Conservation (phyloP, 2,797 vertebrate genomes). For the Pristis pectinata region DNA sequence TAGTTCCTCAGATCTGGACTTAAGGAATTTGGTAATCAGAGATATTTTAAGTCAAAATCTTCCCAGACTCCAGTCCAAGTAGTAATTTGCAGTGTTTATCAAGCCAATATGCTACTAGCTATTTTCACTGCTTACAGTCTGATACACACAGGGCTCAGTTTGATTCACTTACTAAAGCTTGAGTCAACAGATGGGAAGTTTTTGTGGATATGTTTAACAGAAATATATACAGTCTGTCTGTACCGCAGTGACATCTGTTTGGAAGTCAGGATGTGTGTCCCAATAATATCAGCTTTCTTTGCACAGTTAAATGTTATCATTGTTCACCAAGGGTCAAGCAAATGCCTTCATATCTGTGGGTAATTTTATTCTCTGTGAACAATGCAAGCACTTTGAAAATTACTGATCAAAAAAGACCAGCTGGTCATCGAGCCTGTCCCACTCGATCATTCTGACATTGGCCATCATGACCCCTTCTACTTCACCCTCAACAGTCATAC, state of each 20-base stretch:
- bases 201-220: neutral
- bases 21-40: too few species aligned
- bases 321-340: neutral
- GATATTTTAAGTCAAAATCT: neutral
- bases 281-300: neutral
- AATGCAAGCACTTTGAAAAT: neutral
- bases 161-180: conserved; percentile 11
- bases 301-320: neutral
- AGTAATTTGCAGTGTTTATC: neutral
- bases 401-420: neutral
- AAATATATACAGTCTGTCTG: neutral
- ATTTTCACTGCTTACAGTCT: neutral
- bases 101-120: neutral
- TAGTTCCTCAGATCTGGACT: neutral
- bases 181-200: neutral
- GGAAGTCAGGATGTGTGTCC: neutral
- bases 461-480: neutral
- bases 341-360: neutral
- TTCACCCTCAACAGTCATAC: neutral
- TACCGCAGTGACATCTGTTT: neutral
- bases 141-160: neutral
- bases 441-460: neutral
- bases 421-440: neutral
- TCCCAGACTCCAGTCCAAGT: neutral
- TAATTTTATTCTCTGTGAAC: neutral